phyloP scores from a whole-genome alignment of 23 tunicate species.

The Halocynthia roretzi region DNA sequence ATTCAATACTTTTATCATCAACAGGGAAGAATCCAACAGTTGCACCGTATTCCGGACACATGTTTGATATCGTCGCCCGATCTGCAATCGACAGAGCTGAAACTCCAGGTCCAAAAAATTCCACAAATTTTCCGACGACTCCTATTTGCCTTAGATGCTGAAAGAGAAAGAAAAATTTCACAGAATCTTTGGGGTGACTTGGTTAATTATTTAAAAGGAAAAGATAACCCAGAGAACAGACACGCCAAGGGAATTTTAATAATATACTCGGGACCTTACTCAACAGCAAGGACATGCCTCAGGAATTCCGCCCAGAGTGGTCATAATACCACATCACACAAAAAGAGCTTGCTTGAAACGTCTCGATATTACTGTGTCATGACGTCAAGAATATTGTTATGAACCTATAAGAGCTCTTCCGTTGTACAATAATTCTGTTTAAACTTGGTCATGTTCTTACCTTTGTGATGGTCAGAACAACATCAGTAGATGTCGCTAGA shows the following conservation, averaged over 20 bases:
- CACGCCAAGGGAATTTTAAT: background rate
- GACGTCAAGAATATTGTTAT: background rate
- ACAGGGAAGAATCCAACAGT: conserved; percentile 99
- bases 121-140: conserved; percentile 99
- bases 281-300: too few species aligned
- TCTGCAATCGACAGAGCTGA: conserved; percentile 89
- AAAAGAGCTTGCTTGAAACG: background rate
- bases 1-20: conserved; percentile 71
- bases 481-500: conserved; percentile 96
- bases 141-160: conserved; percentile 88
- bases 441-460: conserved; percentile 7
- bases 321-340: background rate
- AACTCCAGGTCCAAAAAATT: conserved; percentile 97
- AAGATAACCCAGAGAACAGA: background rate
- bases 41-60: conserved; percentile 99
- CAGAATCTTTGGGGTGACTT: too few species aligned
- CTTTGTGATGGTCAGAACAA: conserved; percentile 93
- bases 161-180: background rate
- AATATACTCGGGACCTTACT: too few species aligned
- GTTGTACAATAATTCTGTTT: background rate
- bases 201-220: background rate
- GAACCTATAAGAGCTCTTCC: background rate
- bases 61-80: conserved; percentile 95
- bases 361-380: background rate
- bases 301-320: too few species aligned